Evolutionary conservation across 2,113 vertebrate genomes (phyloP).

Genomic region (Trachemys scripta): DNA sequence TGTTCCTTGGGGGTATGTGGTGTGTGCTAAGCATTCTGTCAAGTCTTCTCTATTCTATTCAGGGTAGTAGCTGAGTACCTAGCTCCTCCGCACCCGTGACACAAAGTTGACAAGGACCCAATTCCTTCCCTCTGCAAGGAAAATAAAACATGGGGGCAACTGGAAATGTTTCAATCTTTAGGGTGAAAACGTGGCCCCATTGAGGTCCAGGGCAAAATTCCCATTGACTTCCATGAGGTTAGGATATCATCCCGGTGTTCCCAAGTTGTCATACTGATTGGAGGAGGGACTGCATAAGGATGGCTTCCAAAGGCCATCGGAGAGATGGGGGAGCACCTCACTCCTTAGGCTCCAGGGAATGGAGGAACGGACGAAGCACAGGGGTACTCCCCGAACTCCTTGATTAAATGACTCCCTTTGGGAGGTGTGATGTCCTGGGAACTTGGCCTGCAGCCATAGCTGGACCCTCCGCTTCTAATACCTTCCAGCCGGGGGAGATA

Average conservation of each 20-base stretch:
- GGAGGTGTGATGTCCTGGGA: background rate
- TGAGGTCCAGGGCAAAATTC: background rate
- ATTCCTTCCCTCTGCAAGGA: background rate
- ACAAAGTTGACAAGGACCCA: background rate
- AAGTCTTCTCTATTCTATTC: background rate
- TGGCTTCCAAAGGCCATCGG: background rate
- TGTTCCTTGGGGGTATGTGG: background rate
- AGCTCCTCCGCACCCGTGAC: background rate
- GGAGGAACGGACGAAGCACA: no score
- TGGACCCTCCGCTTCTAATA: background rate
- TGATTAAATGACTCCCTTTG: background rate
- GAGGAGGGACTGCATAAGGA: background rate
- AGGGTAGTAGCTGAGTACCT: background rate
- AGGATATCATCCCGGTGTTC: background rate
- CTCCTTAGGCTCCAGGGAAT: background rate
- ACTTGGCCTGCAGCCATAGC: background rate
- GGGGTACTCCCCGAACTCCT: background rate
- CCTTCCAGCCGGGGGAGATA: background rate
- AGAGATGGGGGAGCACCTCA: background rate
- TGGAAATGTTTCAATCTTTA: background rate
- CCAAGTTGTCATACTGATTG: background rate
- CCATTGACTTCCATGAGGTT: background rate
- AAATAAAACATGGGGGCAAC: background rate
- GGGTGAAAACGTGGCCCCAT: background rate
- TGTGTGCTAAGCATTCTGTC: background rate